These are phyloP conservation scores for Biston stratarius DNA, from an alignment of 2,888 invertebrate genomes.

Conservation along the genomic window DNA sequence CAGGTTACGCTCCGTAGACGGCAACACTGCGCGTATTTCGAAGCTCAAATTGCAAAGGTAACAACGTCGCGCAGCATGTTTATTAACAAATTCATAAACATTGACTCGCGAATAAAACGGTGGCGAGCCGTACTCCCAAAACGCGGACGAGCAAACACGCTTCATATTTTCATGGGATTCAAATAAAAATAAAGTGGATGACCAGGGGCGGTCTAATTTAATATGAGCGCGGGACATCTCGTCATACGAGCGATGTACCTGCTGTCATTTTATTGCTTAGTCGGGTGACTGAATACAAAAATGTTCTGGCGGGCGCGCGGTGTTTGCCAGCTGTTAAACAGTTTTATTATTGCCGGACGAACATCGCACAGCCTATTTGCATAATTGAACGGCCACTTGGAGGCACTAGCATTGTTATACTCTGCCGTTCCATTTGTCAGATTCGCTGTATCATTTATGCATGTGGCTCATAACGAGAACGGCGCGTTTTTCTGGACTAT, in stretches of 20 bases:
- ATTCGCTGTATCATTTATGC: slow-evolving; percentile 85
- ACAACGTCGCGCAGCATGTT: slow-evolving; percentile 67
- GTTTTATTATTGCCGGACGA: slow-evolving; percentile 84
- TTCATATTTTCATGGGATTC: slow-evolving; percentile 84
- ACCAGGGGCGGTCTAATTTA: slow-evolving; percentile 82
- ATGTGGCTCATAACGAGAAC: slow-evolving; percentile 82
- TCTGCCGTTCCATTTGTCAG: slow-evolving; percentile 86
- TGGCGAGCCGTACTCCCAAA: slow-evolving; percentile 66
- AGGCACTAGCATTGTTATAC: slow-evolving; percentile 85
- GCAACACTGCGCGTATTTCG: slow-evolving; percentile 57
- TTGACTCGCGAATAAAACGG: slow-evolving; percentile 79
- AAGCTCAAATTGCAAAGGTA: slow-evolving; percentile 70
- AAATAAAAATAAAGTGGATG: slow-evolving; percentile 84
- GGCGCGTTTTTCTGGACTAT: slow-evolving; percentile 81
- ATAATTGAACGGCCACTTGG: slow-evolving; percentile 87
- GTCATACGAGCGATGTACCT: slow-evolving; percentile 77
- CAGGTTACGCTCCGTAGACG: slow-evolving; percentile 53
- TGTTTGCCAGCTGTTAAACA: slow-evolving; percentile 85
- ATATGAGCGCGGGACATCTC: slow-evolving; percentile 78
- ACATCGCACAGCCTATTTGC: slow-evolving; percentile 83
- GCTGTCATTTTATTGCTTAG: slow-evolving; percentile 80
- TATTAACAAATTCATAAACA: slow-evolving; percentile 85
- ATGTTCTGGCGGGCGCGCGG: slow-evolving; percentile 65
- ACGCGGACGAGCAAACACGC: slow-evolving; percentile 76
- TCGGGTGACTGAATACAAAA: slow-evolving; percentile 74